A percentile compares a stretch with the other conserved stretches of the same genome.
Conservation (phyloP, 2,888 invertebrate genomes). For the Scaptomyza caliginosa region DNA sequence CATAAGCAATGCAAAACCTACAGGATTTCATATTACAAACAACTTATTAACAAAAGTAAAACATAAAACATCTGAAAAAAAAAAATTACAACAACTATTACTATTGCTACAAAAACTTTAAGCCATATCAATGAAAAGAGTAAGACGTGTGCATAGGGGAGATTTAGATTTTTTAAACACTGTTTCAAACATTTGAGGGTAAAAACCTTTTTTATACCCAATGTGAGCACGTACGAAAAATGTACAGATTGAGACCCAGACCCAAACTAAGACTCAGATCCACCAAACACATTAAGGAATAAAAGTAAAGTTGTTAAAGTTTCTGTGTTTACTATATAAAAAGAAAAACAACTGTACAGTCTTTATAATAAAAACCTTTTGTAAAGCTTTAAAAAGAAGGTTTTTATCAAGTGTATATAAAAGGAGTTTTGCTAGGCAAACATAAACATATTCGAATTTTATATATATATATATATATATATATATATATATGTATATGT, state of each 20-base stretch:
- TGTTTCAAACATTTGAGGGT: background rate
- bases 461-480: constrained; percentile 34
- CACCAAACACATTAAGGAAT: constrained; percentile 26
- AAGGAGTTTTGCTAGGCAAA: constrained; percentile 58
- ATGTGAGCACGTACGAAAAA: constrained; percentile 9
- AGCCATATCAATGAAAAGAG: constrained; percentile 69
- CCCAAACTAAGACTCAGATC: constrained; percentile 18
- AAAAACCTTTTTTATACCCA: constrained; percentile 14
- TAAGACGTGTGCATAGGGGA: constrained; percentile 2
- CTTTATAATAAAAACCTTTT: constrained; percentile 23
- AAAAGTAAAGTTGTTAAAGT: constrained; percentile 49
- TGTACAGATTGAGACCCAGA: constrained; percentile 13
- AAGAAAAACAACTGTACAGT: constrained; percentile 12
- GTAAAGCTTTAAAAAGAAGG: constrained; percentile 22
- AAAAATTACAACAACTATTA: background rate
- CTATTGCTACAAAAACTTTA: constrained; percentile 23
- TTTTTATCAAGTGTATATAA: constrained; percentile 62
- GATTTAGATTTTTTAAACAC: background rate
- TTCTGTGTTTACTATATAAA: constrained; percentile 40
- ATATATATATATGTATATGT: constrained; percentile 33
- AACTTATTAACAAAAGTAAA: constrained; percentile 9
- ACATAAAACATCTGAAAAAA: constrained; percentile 11
- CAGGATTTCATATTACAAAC: constrained; percentile 25
- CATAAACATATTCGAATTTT: constrained; percentile 27
- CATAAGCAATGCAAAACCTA: constrained; percentile 36